Evolutionary conservation across 2,888 invertebrate genomes (phyloP).

Genomic region (Eupithecia abbreviata): DNA sequence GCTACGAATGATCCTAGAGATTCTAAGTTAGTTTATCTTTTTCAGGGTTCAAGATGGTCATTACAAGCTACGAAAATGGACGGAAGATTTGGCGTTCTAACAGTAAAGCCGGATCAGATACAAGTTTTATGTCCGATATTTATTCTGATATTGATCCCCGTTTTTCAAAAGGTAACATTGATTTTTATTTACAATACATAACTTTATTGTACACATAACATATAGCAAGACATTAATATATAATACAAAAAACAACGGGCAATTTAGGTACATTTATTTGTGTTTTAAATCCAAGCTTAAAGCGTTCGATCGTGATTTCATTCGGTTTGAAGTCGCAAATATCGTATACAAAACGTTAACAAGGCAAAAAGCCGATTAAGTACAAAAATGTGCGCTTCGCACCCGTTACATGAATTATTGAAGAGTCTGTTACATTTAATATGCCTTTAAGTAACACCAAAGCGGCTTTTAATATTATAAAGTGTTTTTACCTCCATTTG

Average conservation of each 20-base stretch:
- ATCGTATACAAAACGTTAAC: neutral
- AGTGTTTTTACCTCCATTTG: constrained; percentile 12
- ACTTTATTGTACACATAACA: neutral
- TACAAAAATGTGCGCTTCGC: neutral
- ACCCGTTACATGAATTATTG: neutral
- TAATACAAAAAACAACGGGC: neutral
- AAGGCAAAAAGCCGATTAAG: neutral
- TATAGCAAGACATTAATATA: neutral
- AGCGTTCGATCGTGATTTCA: neutral
- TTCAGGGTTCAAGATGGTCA: constrained; percentile 90
- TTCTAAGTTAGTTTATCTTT: constrained; percentile 13
- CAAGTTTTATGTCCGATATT: constrained; percentile 90
- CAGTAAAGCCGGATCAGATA: constrained; percentile 93
- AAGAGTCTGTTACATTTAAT: neutral
- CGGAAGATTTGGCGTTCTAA: constrained; percentile 85
- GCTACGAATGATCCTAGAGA: neutral
- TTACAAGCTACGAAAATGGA: constrained; percentile 91
- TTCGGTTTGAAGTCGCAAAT: neutral
- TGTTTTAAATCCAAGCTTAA: neutral
- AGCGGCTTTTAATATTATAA: neutral
- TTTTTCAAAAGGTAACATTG: constrained; percentile 82
- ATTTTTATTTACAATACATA: neutral
- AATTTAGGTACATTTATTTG: neutral
- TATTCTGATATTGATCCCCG: constrained; percentile 88
- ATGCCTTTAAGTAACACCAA: neutral